Evolutionary conservation across 2,797 vertebrate genomes (phyloP), one percentile per base, ranked within the genome.

Genomic region (Alectoris magna): DNA sequence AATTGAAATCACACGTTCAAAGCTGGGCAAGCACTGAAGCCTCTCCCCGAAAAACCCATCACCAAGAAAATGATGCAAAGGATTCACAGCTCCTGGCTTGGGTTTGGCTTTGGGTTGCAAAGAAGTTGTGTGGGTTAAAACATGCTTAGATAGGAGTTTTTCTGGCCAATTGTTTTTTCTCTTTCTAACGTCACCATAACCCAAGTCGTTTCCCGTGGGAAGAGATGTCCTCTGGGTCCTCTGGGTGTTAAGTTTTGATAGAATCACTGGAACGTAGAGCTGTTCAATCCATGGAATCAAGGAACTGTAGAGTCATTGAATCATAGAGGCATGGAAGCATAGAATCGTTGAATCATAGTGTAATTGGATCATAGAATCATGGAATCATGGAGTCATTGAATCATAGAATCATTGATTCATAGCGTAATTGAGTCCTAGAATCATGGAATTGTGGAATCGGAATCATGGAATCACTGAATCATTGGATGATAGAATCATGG

Each of bases 1-100:
- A 96, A 95, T 88, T 94, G 90, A 84, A 88, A 92, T 95, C 91
- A 91, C 96, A 92, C 91, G 11, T 92, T 92, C 94, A 90, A 92
- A 93, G 94, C 71, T 91, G 81, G 68, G 81, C 4, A 7, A 82
- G 90, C 10, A 55, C 86, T 1, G 43, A 79, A 78, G 26, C 63
- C 26, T 81, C 58, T 51, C 62, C 48, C 51, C 5, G 7, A 22
- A 44, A 60, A 29, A 26, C 3, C 9, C 29, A 13, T 31, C 27
- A 4, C 27, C 12, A 6, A 24, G 10, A 24, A 68, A 31, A 53
- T 55, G n/a, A 14, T 11, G 24, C 8, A 5, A 41, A 39, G 26
- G 51, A 34, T 67, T 84, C 84, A 3, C 89, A 84, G 53, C 72
- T 84, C 24, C 74, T 18, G 63, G 18, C 18, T 70, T n/a, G 24